Evolutionary conservation across 2,888 invertebrate species (phyloP), one percentile per base, ranked within the genome.

Genomic region (Idaea aversata): DNA sequence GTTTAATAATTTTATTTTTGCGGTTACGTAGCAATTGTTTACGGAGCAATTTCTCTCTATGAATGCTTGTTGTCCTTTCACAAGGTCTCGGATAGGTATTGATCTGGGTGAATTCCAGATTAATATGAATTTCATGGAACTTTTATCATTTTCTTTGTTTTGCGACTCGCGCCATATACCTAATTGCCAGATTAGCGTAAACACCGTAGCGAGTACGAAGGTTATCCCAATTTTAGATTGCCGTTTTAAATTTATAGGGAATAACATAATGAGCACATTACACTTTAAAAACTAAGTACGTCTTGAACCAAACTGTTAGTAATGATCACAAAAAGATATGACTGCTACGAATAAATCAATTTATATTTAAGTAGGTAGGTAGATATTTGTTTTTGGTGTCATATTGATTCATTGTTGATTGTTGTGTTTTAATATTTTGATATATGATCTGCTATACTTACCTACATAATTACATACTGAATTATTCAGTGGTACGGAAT

Each of bases 11-110:
- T 66, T 70, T 58, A 67, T 72, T 38, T 88, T 71, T 16, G 67
- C 65, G 3, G 87, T 87, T 0, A 89, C 84, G 59, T 74, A 76
- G 70, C 89, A 89, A 62, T 88, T 88, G 5, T 72, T 79, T 59
- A 75, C 75, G 25, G 71, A 63, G 72, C 88, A 88, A 6, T 82
- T 77, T 36, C 78, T 76, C 0, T 74, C 69, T 25, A 82, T 71
- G 66, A 87, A 88, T 4, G 70, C 73, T 35, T 65, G 38, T 61
- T 67, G 74, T 5, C 80, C 81, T 5, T 62, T 34, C 5, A 75
- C 75, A 73, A 85, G 73, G 34, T 0, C 13, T 25, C 34, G 16
- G 1, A 59, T 4, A 6, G 59, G 59, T 10, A 10, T 10, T 34
- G 25, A 5, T 25, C 25, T 4, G 13, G 16, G 16, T 4, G 3